Base-by-base conservation (phyloP, 2,113 vertebrate genomes). In the Dendrocopos noguchii region DNA sequence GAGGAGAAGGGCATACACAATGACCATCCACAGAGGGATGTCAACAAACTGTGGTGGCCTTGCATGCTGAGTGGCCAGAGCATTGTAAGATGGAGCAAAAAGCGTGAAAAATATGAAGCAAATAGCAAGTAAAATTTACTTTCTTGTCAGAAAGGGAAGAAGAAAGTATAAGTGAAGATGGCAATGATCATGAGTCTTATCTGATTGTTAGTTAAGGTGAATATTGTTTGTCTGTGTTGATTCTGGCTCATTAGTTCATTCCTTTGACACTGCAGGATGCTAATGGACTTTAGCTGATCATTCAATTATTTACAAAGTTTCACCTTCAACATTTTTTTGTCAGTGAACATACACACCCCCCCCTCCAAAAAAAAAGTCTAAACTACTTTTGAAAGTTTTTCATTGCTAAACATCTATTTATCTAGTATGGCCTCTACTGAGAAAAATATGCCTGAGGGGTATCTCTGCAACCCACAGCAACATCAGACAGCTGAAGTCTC, bases 41-140 rank as follows among this genome's bases (percentile, higher is more conserved):
- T 66, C 73, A 84, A 75, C 68, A 90, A 80, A 67, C 17, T 47
- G 50, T 71, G 34, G 81, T 70, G 47, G 59, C 90, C 74, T 88
- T 42, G 66, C 66, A 72, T 81, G 63, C 65, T 91, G 55, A 90
- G n/a, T 33, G 42, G 68, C 42, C 36, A 87, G 70, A 66, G 18
- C 25, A 63, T n/a, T 59, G 12, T 65, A 72, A 84, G 21, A 29
- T 27, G 8, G 22, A 71, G 7, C 12, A 70, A 75, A 81, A 83
- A 50, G 8, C 17, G 46, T 31, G 6, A 39, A 83, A 90, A 80
- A 50, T 46, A 14, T 12, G 65, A 90, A 31, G 22, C 72, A 55
- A 55, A 13, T 15, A 64, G 15, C 10, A 81, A 90, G 15, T 0
- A 28, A 80, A 61, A 59, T 46, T 73, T 75, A 3, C 3, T 68